These are phyloP conservation scores for Tillus elongatus DNA, from an alignment of 2,888 invertebrate species.

Conservation along the genomic window DNA sequence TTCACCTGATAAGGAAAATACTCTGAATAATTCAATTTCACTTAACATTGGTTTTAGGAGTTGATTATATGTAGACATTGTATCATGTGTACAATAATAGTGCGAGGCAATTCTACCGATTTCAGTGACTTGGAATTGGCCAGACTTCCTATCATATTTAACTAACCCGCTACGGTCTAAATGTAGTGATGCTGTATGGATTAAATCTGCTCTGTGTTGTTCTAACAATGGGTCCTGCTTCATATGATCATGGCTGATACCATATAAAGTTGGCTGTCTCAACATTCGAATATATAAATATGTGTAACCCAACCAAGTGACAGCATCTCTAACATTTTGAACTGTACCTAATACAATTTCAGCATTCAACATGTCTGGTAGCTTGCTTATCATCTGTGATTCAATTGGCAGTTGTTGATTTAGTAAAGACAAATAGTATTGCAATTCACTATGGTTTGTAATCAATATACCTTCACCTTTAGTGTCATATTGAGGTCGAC, in stretches of 20 bases:
- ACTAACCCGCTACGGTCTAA: conserved; percentile 90
- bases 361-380: conserved; percentile 96
- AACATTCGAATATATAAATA: conserved; percentile 95
- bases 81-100: conserved; percentile 95
- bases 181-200: conserved; percentile 87
- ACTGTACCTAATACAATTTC: conserved; percentile 95
- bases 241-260: conserved; percentile 68
- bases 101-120: conserved; percentile 96
- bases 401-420: conserved; percentile 99
- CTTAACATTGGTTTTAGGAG: conserved; percentile 91
- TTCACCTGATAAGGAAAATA: conserved; percentile 97
- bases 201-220: conserved; percentile 82
- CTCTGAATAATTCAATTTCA: conserved; percentile 93
- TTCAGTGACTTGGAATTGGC: conserved; percentile 71
- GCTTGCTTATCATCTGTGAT: conserved; percentile 84
- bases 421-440: conserved; percentile 92
- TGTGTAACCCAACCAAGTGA: conserved; percentile 91
- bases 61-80: conserved; percentile 95
- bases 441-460: conserved; percentile 96
- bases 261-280: conserved; percentile 81
- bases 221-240: conserved; percentile 81
- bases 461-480: conserved; percentile 96
- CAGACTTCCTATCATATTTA: conserved; percentile 92
- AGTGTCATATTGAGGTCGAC: conserved; percentile 96
- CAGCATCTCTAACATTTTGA: conserved; percentile 77